A percentile compares a stretch with the other conserved stretches of the same genome.
phyloP scores from a whole-genome alignment of 2,888 invertebrate genomes.

The Brachyptera risi region DNA sequence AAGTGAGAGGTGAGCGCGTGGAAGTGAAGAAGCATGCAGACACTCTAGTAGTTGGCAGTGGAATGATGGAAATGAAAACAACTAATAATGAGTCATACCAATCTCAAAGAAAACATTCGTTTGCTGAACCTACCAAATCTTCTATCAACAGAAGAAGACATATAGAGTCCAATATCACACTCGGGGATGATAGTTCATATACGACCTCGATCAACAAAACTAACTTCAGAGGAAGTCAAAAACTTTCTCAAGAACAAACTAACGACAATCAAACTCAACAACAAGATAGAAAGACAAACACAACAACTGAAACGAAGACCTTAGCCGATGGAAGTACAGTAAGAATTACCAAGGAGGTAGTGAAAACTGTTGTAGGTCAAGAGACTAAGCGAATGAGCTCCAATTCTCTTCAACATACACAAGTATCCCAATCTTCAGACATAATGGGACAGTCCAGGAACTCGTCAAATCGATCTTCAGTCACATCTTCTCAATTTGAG shows the following conservation, averaged over 20 bases:
- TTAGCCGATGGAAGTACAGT: conserved; percentile 50
- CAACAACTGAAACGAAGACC: conserved; percentile 42
- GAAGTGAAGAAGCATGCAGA: conserved; percentile 50
- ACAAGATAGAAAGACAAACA: conserved; percentile 32
- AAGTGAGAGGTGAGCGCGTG: conserved; percentile 48
- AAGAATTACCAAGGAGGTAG: conserved; percentile 31
- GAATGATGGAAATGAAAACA: conserved; percentile 52
- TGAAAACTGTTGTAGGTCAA: conserved; percentile 21
- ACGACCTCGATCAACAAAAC: conserved; percentile 46
- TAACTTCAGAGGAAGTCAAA: conserved; percentile 46
- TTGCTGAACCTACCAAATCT: conserved; percentile 43
- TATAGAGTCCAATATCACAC: conserved; percentile 62
- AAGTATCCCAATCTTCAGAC: background rate
- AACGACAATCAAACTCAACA: conserved; percentile 40
- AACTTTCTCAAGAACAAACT: conserved; percentile 23
- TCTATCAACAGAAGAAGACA: conserved; percentile 55
- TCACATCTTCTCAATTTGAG: too few species aligned
- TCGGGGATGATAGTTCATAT: conserved; percentile 54
- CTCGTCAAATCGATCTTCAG: background rate
- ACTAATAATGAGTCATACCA: conserved; percentile 53
- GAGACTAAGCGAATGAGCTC: conserved; percentile 28
- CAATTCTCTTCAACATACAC: background rate
- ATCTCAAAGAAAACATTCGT: conserved; percentile 50
- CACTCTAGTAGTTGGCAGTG: conserved; percentile 49
- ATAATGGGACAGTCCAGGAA: too few species aligned